A percentile compares a stretch with the other conserved stretches of the same genome.
phyloP scores from a whole-genome alignment of 2,113 vertebrate species.

The Labrus mixtus region DNA sequence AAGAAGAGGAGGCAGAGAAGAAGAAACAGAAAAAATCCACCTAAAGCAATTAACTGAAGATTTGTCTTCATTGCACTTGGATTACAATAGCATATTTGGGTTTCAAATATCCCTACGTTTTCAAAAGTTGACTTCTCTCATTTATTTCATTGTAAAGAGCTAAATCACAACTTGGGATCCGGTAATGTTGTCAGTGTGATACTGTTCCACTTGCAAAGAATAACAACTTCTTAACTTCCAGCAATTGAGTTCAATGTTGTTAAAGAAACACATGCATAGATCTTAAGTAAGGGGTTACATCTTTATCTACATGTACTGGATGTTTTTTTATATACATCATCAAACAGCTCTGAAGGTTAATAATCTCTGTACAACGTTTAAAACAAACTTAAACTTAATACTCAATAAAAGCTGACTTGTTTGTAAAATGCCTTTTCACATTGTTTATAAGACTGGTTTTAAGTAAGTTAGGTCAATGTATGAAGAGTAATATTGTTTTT shows the following conservation, averaged over 20 bases:
- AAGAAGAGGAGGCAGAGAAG: constrained; percentile 87
- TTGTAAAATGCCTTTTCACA: constrained; percentile 45
- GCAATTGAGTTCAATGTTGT: not conserved
- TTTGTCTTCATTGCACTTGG: constrained; percentile 66
- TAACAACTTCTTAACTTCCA: constrained; percentile 23
- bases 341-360: constrained; percentile 30
- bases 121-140: constrained; percentile 22
- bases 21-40: constrained; percentile 87
- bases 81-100: constrained; percentile 43
- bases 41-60: constrained; percentile 52
- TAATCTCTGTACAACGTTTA: constrained; percentile 45
- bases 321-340: constrained; percentile 49
- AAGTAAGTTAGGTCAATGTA: not conserved
- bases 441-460: constrained; percentile 7
- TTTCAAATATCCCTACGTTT: constrained; percentile 47
- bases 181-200: constrained; percentile 1
- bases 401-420: constrained; percentile 73
- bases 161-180: constrained; percentile 59
- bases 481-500: not conserved
- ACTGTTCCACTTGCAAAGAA: constrained; percentile 12
- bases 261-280: not conserved
- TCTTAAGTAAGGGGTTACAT: constrained; percentile 56
- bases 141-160: constrained; percentile 48
- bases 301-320: constrained; percentile 17
- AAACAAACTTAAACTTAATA: constrained; percentile 48